These are phyloP conservation scores for Mirounga angustirostris DNA, from an alignment of 2,113 vertebrate genomes.

Conservation along the genomic window DNA sequence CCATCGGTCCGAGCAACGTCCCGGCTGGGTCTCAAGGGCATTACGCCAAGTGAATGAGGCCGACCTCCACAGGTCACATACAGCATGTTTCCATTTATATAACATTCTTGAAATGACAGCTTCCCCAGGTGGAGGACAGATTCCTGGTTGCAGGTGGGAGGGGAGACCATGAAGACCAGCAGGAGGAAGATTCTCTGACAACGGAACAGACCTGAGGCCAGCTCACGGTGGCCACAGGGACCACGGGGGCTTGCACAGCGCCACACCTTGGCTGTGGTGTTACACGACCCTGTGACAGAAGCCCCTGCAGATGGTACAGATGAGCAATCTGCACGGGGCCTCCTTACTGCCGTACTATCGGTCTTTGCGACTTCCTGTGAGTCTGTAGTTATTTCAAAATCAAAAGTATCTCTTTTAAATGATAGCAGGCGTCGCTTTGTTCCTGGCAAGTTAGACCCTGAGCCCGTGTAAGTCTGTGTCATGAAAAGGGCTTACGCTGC, in stretches of 20 bases:
- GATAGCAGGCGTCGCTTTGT: background rate
- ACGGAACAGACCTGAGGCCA: accelerated
- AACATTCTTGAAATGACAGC: background rate
- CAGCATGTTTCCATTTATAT: accelerated
- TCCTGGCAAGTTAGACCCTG: background rate
- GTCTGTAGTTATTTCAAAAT: background rate
- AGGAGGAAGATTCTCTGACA: background rate
- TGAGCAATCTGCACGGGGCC: background rate
- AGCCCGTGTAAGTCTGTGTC: background rate
- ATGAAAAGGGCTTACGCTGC: background rate
- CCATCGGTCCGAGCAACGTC: accelerated
- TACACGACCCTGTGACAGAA: accelerated
- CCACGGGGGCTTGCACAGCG: accelerated
- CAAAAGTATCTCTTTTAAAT: background rate
- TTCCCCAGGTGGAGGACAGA: background rate
- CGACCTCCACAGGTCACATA: background rate
- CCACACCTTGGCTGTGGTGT: accelerated
- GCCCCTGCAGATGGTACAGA: accelerated
- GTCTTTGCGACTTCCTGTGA: background rate
- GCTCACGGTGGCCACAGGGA: background rate
- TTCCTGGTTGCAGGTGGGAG: background rate
- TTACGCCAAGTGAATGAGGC: background rate
- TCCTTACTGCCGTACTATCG: accelerated
- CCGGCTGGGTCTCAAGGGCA: accelerated
- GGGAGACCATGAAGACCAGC: background rate